A percentile compares a stretch with the other conserved stretches of the same genome.
Conservation (phyloP, 1,140 invertebrate species). For the Tenebrio molitor region DNA sequence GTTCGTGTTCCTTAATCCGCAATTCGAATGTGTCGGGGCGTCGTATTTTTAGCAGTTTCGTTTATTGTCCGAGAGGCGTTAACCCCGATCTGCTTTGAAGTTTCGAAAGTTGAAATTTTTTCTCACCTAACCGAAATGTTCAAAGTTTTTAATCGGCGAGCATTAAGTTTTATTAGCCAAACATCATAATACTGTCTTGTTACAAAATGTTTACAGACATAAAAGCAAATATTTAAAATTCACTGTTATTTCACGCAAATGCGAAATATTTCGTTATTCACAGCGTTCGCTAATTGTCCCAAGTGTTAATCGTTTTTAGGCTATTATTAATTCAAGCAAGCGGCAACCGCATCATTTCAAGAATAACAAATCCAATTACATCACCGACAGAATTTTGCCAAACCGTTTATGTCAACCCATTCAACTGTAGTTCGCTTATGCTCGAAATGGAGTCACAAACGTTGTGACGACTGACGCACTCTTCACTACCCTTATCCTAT, state of each 20-base stretch:
- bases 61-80: slow-evolving; percentile 4
- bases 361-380: slow-evolving; percentile 39
- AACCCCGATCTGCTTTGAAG: slow-evolving; percentile 5
- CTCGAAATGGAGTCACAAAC: too few species aligned
- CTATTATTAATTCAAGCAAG: slow-evolving; percentile 27
- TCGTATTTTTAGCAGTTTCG: slow-evolving; percentile 8
- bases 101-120: background rate
- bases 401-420: slow-evolving; percentile 31
- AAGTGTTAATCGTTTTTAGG: slow-evolving; percentile 39
- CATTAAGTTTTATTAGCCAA: slow-evolving; percentile 4
- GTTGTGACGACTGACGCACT: too few species aligned
- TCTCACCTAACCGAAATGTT: background rate
- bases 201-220: slow-evolving; percentile 26
- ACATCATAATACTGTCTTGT: slow-evolving; percentile 35
- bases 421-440: background rate
- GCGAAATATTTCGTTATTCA: slow-evolving; percentile 39
- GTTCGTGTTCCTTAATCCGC: background rate
- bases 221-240: slow-evolving; percentile 39
- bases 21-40: background rate
- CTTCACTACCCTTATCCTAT: too few species aligned
- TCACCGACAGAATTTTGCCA: slow-evolving; percentile 23
- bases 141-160: background rate
- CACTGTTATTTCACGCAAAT: slow-evolving; percentile 24
- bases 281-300: slow-evolving; percentile 21
- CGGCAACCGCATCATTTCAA: slow-evolving; percentile 13